Evolutionary conservation across 2,888 invertebrate genomes (phyloP).

Genomic region (Cenopis cana): DNA sequence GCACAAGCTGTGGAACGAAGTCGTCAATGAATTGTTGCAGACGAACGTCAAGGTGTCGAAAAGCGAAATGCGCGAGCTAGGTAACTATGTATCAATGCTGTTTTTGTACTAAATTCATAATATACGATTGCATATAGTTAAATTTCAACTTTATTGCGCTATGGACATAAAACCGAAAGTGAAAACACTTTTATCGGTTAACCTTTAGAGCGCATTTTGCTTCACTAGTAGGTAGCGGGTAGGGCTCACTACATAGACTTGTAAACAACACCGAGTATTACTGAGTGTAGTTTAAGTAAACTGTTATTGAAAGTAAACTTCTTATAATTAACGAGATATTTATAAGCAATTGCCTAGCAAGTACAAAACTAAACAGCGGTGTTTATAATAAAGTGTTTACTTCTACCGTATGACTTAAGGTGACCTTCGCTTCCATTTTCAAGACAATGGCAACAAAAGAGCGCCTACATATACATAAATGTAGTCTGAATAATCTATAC

Average conservation of each 20-base stretch:
- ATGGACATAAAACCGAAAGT: not conserved
- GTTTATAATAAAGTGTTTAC: conserved; percentile 8
- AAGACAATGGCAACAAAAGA: conserved; percentile 17
- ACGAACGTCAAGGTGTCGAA: conserved; percentile 68
- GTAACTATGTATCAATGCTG: conserved; percentile 58
- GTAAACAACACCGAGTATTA: conserved; percentile 33
- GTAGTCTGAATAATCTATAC: conserved; percentile 12
- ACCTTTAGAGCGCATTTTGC: conserved; percentile 22
- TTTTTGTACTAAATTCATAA: conserved; percentile 4
- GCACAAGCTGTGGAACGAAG: conserved; percentile 70
- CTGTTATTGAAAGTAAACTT: conserved; percentile 17
- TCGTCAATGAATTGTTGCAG: conserved; percentile 71
- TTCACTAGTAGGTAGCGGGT: conserved; percentile 17
- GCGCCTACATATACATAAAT: not conserved
- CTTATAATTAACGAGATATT: conserved; percentile 24
- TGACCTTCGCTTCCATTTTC: conserved; percentile 15
- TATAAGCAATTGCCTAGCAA: conserved; percentile 19
- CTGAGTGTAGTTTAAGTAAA: conserved; percentile 31
- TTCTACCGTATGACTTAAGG: conserved; percentile 18
- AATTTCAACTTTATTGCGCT: not conserved
- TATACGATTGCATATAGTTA: not conserved
- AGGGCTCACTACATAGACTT: not conserved
- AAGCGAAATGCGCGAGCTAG: conserved; percentile 76
- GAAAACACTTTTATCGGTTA: not conserved
- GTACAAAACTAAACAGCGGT: not conserved